Evolutionary conservation across 2,797 vertebrate genomes (phyloP).

Genomic region (Pitangus sulphuratus): DNA sequence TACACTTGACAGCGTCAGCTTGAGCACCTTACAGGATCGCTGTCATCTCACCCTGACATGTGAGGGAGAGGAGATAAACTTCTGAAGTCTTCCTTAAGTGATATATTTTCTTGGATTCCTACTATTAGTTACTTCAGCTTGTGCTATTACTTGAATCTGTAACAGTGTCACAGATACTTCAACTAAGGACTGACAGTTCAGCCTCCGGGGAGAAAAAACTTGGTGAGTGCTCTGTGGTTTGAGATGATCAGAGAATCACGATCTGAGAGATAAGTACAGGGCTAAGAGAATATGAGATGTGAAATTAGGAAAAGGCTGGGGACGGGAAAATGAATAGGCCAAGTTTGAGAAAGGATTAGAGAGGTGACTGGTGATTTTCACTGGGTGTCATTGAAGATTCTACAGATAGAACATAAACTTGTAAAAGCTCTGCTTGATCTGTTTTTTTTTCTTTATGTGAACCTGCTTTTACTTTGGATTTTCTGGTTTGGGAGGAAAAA

Average conservation of each 20-base stretch:
- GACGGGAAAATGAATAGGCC: not conserved
- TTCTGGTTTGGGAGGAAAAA: not conserved
- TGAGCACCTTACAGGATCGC: not conserved
- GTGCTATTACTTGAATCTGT: not conserved
- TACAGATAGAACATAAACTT: not conserved
- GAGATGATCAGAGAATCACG: not conserved
- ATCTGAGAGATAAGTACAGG: not conserved
- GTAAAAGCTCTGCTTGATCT: not conserved
- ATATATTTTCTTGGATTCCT: not conserved
- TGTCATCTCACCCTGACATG: not conserved
- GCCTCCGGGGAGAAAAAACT: not conserved
- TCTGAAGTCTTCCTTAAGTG: not conserved
- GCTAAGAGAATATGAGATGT: not conserved
- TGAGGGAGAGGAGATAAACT: not conserved
- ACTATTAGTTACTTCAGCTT: not conserved
- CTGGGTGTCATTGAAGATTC: not conserved
- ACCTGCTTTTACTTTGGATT: not conserved
- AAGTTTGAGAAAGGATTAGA: not conserved
- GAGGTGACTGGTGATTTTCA: not conserved
- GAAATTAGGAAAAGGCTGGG: not conserved
- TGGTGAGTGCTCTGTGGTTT: not conserved
- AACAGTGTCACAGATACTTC: not conserved
- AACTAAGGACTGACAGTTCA: not conserved
- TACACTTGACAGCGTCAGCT: not conserved
- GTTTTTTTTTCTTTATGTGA: not conserved